A percentile compares a stretch with the other conserved stretches of the same genome.
These are phyloP conservation scores for Drosophila barbarae DNA, from an alignment of 2,888 invertebrate species.

Conservation along the genomic window DNA sequence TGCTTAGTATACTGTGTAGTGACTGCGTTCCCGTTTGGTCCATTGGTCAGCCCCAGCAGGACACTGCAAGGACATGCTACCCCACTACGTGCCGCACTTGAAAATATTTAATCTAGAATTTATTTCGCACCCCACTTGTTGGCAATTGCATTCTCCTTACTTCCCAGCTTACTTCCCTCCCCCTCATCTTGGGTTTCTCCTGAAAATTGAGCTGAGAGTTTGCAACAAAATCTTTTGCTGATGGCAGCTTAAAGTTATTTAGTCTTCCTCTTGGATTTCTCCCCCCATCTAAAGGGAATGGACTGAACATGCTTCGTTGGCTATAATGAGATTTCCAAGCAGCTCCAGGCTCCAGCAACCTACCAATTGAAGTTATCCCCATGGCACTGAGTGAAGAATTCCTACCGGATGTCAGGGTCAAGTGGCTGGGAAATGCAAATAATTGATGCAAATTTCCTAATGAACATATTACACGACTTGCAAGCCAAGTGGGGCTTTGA, in stretches of 20 bases:
- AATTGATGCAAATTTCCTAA: conserved; percentile 44
- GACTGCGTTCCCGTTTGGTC: background rate
- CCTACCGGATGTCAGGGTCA: conserved; percentile 37
- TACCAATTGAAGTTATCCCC: conserved; percentile 32
- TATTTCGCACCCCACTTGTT: conserved; percentile 41
- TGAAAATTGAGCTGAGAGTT: conserved; percentile 22
- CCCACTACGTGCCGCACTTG: conserved; percentile 37
- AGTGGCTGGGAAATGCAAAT: conserved; percentile 46
- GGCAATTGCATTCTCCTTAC: conserved; percentile 38
- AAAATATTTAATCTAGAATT: conserved; percentile 53
- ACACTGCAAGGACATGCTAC: conserved; percentile 4
- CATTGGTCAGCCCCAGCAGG: conserved; percentile 5
- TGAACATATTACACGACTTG: conserved; percentile 28
- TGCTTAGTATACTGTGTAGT: background rate
- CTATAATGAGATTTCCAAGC: conserved; percentile 47
- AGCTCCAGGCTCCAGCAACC: conserved; percentile 12
- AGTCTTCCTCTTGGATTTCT: background rate
- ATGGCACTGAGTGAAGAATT: conserved; percentile 11
- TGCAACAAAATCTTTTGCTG: conserved; percentile 44
- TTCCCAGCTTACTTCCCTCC: too few relatives aligned
- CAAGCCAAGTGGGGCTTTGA: background rate
- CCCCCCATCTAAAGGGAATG: background rate
- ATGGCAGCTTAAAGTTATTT: conserved; percentile 51
- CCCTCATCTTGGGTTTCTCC: background rate
- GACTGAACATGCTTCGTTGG: conserved; percentile 45